Base-by-base conservation (phyloP, 2,888 invertebrate species). In the Zaprionus bogoriensis region DNA sequence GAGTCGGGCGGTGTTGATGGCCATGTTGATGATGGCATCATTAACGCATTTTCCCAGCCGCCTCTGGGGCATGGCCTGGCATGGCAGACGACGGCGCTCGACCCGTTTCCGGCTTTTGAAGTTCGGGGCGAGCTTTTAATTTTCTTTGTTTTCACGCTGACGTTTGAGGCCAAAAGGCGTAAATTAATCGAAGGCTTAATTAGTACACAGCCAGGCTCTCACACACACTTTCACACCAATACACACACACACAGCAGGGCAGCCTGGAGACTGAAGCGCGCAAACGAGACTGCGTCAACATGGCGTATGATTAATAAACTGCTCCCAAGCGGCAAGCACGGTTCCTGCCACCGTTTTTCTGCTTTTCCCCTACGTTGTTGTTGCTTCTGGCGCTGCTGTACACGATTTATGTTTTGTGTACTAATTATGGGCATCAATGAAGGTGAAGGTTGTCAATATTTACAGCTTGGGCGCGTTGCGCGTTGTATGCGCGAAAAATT, bases 111-210 rank as follows among this genome's bases (percentile, higher is more conserved):
- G 76, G 82, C 67, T 87, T 89, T 88, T 88, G 88, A 89, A 80
- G 89, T 87, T 74, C 76, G 74, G 79, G 80, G 80, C 66, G 60
- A 76, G 74, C 69, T 83, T 80, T 78, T 77, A 83, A 85, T 82
- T 73, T 77, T 85, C 77, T 88, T 86, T 88, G 77, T 75, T 78
- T 82, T 82, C 71, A 64, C 77, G 58, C 72, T 77, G 75, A 65
- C 73, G 70, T 81, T 87, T 72, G 82, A 76, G 87, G 88, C 88
- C 87, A 87, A 88, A 87, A 88, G 89, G 88, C 79, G 88, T 87
- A 80, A 88, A 87, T 88, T 87, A 87, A 88, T 87, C 87, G 88
- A 88, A 87, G 87, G 87, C 82, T 87, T 82, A 82, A 82, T 82
- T 82, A 87, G 87, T 74, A 81, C 74, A 84, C 77, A 71, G 57